Percentiles rank a stretch among this genome's conserved stretches.
Evolutionary conservation across 2,797 vertebrate species (phyloP).

Genomic region (Neoniphon sammara): DNA sequence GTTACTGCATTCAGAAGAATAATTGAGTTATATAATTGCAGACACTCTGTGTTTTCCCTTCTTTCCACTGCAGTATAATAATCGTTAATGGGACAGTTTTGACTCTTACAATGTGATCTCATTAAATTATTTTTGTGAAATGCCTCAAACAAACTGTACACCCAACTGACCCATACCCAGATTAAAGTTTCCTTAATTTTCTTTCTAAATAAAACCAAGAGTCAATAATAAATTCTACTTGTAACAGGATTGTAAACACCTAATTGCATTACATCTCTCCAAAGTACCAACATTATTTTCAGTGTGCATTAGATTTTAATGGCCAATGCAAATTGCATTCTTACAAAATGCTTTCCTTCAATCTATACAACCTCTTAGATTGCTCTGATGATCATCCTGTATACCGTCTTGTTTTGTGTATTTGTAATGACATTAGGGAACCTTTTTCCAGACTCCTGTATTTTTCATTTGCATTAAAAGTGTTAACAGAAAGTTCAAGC

Average conservation of each 20-base stretch:
- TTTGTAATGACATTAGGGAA: conserved; percentile 3
- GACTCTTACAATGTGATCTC: conserved; percentile 16
- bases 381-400: background rate
- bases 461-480: conserved; percentile 4
- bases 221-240: background rate
- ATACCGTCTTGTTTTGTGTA: background rate
- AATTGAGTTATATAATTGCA: conserved; percentile 31
- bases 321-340: background rate
- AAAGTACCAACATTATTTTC: conserved; percentile 9
- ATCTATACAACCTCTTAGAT: background rate
- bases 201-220: conserved; percentile 28
- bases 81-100: conserved; percentile 13
- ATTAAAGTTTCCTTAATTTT: conserved; percentile 34
- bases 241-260: background rate
- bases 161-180: background rate
- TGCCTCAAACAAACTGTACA: conserved; percentile 26
- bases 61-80: background rate
- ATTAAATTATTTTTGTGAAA: conserved; percentile 27
- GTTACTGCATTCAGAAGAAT: conserved; percentile 85
- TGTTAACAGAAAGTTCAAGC: background rate
- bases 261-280: conserved; percentile 3
- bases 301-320: conserved; percentile 7
- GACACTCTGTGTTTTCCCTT: background rate
- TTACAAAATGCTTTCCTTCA: background rate
- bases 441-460: background rate